Evolutionary conservation across 1,140 invertebrate genomes (phyloP).

Genomic region (Phocides pigmalion): DNA sequence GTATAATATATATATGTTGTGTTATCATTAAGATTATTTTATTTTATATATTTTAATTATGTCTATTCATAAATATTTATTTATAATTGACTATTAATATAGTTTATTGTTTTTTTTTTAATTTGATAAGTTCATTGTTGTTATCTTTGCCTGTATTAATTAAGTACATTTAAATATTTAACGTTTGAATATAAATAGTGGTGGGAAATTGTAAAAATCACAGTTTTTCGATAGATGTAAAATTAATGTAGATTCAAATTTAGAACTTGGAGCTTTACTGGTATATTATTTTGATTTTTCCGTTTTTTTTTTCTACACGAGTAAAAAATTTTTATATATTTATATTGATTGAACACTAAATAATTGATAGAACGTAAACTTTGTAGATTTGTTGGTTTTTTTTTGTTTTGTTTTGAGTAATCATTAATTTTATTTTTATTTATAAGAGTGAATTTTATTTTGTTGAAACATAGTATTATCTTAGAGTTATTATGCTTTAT

Average conservation of each 20-base stretch:
- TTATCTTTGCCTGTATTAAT: conserved; percentile 34
- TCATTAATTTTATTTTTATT: conserved; percentile 24
- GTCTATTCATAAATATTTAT: too few relatives aligned
- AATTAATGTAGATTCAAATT: conserved; percentile 60
- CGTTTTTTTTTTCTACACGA: conserved; percentile 25
- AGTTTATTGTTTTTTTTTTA: too few relatives aligned
- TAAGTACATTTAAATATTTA: conserved; percentile 36
- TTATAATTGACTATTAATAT: too few relatives aligned
- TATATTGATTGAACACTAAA: conserved; percentile 66
- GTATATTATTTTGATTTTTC: conserved; percentile 39
- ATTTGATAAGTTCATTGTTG: background rate
- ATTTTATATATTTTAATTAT: too few relatives aligned
- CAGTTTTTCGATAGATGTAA: conserved; percentile 38
- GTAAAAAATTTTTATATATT: conserved; percentile 64
- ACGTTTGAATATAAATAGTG: conserved; percentile 45
- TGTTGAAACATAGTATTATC: conserved; percentile 77
- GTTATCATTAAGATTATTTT: too few relatives aligned
- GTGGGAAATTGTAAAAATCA: conserved; percentile 56
- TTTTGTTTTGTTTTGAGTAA: conserved; percentile 11
- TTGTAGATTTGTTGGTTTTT: conserved; percentile 48
- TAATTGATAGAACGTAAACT: conserved; percentile 56
- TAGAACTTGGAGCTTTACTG: conserved; percentile 68
- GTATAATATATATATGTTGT: too few relatives aligned
- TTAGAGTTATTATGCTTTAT: conserved; percentile 63
- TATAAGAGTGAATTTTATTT: conserved; percentile 69